These are phyloP conservation scores for Fistularia tabacaria DNA, from an alignment of 2,797 vertebrate species.

Conservation along the genomic window DNA sequence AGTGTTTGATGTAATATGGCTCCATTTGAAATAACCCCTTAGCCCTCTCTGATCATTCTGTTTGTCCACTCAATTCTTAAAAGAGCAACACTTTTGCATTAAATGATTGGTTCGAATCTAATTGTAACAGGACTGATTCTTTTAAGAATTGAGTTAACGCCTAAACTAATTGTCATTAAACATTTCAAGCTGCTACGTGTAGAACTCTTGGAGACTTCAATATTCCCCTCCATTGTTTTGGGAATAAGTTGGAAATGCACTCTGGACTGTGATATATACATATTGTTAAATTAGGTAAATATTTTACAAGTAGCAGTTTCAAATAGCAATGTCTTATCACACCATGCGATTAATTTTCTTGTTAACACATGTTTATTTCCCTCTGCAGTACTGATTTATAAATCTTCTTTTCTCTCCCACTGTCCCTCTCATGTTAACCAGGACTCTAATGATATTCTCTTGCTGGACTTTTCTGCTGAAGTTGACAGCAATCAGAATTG, in stretches of 20 bases:
- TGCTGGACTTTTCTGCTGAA: constrained; percentile 96
- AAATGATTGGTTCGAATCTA: neutral
- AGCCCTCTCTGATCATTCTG: constrained; percentile 20
- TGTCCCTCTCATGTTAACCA: constrained; percentile 79
- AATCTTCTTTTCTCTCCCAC: constrained; percentile 40
- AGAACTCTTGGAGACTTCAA: constrained; percentile 1
- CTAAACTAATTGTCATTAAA: constrained; percentile 24
- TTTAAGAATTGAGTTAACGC: constrained; percentile 45
- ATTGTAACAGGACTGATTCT: neutral
- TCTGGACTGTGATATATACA: too few species aligned
- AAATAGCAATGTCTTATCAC: constrained; percentile 35
- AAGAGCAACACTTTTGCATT: neutral
- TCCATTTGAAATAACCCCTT: constrained; percentile 11
- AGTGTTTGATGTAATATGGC: neutral
- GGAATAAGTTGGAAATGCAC: constrained; percentile 2
- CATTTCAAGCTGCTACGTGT: constrained; percentile 57
- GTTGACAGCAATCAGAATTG: constrained; percentile 92
- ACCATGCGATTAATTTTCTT: constrained; percentile 53
- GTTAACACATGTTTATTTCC: constrained; percentile 37
- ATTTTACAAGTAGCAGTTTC: constrained; percentile 53
- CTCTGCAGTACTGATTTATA: constrained; percentile 54
- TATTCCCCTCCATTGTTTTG: neutral
- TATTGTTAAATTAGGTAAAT: neutral
- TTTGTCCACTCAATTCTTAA: constrained; percentile 43
- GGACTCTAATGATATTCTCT: constrained; percentile 92